Base-by-base conservation (phyloP, 2,797 vertebrate species). In the Gorsachius magnificus region DNA sequence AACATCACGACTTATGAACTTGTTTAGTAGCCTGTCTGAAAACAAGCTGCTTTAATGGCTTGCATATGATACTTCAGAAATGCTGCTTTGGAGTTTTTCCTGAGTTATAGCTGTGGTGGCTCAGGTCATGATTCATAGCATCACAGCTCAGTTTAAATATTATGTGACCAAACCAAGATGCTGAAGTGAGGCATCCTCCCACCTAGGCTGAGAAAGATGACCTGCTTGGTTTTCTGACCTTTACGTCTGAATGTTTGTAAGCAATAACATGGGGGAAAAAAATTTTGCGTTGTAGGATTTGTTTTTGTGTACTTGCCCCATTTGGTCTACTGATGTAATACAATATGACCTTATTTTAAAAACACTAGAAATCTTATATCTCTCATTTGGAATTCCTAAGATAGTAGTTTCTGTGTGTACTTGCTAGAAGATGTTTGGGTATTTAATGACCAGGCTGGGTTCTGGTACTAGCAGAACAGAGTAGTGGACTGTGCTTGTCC, bases 91-190 rank as follows among this genome's bases (percentile, higher is more conserved):
- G 79, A 79, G 70, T 76, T 93, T 83, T 83, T 69, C 29, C 56
- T n/a, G 14, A 63, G 22, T 82, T 86, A n/a, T 1, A 65, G n/a
- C 74, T 83, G 4, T 69, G 38, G 20, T 69, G 63, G 74, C 72
- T 95, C 74, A 74, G 64, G 24, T 92, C 15, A 18, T 92, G 89
- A 96, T 71, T 95, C 90, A 92, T 74, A 83, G 87, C 71, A 77
- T 89, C 81, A 57, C 64, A 87, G 75, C 90, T 91, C 79, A 64
- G 25, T 87, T 91, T 70, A 50, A 53, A 29, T 83, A 45, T 51
- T 87, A 24, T 71, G 17, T 65, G 69, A 81, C 50, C 41, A 51
- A 93, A 95, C n/a, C 41, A 88, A 92, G 35, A 18, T 70, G 43
- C 87, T 79, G 13, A 89, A 65, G 17, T 63, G 83, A 84, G 54